phyloP scores from a whole-genome alignment of 2,888 invertebrate species.

The Adelognathus sp. region DNA sequence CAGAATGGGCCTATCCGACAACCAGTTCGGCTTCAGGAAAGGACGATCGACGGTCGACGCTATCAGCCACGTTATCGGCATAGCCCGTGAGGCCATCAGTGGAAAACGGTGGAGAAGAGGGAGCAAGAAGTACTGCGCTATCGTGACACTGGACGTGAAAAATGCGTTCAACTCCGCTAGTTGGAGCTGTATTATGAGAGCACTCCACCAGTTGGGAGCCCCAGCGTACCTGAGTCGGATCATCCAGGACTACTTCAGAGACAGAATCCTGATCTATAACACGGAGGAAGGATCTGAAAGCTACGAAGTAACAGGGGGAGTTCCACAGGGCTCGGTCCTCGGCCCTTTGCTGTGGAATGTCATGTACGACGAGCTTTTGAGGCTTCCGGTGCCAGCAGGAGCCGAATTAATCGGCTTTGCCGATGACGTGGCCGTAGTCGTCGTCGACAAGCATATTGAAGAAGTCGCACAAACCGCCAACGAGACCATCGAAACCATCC shows the following conservation, averaged over 20 bases:
- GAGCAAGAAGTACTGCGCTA: conserved; percentile 36
- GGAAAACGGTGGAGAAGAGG: conserved; percentile 48
- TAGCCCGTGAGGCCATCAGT: conserved; percentile 18
- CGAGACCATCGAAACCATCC: neutral
- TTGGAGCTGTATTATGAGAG: conserved; percentile 13
- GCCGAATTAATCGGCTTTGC: conserved; percentile 35
- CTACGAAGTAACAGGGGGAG: conserved; percentile 44
- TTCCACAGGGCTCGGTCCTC: conserved; percentile 56
- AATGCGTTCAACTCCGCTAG: conserved; percentile 32
- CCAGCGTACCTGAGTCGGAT: conserved; percentile 54
- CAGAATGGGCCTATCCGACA: neutral
- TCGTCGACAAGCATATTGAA: conserved; percentile 7
- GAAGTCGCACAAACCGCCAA: neutral
- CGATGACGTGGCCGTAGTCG: conserved; percentile 38
- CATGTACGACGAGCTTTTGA: conserved; percentile 38
- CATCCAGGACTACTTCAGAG: conserved; percentile 57
- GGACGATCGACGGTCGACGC: conserved; percentile 41
- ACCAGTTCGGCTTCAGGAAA: conserved; percentile 49
- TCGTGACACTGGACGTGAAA: conserved; percentile 15
- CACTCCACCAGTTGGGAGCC: neutral
- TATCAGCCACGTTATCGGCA: conserved; percentile 16
- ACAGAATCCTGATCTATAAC: conserved; percentile 49
- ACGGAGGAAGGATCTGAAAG: conserved; percentile 32
- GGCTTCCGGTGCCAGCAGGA: conserved; percentile 15
- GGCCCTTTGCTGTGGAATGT: conserved; percentile 51